These are phyloP conservation scores for Prunella strophiata DNA, from an alignment of 2,797 vertebrate species.

Conservation along the genomic window DNA sequence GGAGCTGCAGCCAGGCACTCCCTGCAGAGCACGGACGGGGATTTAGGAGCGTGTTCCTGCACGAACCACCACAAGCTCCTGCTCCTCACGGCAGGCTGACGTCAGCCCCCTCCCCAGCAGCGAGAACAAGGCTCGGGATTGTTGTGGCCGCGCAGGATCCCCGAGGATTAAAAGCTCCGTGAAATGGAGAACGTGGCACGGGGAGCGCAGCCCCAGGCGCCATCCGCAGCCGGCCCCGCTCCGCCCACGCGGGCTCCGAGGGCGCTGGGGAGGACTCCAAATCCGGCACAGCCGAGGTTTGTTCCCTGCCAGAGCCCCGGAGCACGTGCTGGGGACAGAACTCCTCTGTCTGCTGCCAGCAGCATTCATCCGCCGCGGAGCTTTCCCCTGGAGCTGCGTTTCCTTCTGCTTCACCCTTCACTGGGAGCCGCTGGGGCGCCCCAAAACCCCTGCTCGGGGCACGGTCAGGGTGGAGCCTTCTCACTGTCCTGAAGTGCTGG, in stretches of 20 bases:
- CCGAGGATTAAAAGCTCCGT: background rate
- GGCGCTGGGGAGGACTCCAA: background rate
- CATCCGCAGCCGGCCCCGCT: rapidly evolving
- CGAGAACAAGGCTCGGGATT: slow-evolving; percentile 8
- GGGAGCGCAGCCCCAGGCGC: background rate
- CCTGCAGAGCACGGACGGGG: background rate
- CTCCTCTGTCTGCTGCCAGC: background rate
- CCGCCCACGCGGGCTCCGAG: rapidly evolving
- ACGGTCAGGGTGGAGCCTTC: background rate
- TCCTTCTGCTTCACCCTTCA: background rate
- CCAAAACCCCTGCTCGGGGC: background rate
- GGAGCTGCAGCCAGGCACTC: background rate
- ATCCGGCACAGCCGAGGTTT: background rate
- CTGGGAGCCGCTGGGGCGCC: background rate
- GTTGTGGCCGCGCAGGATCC: background rate
- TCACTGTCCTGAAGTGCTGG: background rate
- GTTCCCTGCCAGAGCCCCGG: background rate
- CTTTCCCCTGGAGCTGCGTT: background rate
- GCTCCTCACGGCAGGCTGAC: background rate
- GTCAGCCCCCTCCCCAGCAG: background rate
- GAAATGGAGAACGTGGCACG: background rate
- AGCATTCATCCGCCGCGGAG: rapidly evolving
- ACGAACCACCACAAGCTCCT: background rate
- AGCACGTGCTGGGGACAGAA: background rate
- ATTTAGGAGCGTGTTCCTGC: background rate